Base-by-base conservation (phyloP, 64 coral and sea anemone genomes). In the Montipora efflorescens region DNA sequence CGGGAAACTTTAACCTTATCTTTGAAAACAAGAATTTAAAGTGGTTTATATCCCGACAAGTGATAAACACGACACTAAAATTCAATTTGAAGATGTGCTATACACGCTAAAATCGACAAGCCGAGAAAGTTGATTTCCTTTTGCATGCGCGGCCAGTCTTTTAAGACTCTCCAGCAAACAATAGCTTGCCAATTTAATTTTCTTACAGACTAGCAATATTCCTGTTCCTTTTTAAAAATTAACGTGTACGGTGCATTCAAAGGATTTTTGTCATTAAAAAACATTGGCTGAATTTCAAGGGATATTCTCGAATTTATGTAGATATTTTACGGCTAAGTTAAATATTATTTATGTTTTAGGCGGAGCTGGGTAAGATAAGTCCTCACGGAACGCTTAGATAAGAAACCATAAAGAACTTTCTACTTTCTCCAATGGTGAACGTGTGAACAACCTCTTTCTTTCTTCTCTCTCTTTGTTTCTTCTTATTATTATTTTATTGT, bases 151-250 rank as follows among this genome's bases (percentile, higher is more conserved):
- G 13, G 25, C 14, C 61, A 48, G 62, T 47, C 45, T 67, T 84
- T 44, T 10, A 70, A 68, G 66, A 59, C 5, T 8, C 15, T 47
- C 45, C 53, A 11, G 7, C 11, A 57, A 48, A 69, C 59, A 84
- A 84, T 4, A 47, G 59, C 7, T 69, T 84, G 10, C 53, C 18
- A 45, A 47, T 84, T 49, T 84, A 25, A 47, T 22, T 84, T 67
- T 16, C 47, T 83, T 10, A 84, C 18, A 84, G 28, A 84, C 67
- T 46, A 48, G 62, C 44, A 84, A 84, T 67, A 82, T 62, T 82
- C 23, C n/a, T 83, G 36, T 36, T 59, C 11, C 2, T 20, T 61
- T 83, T 59, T 18, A 47, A 69, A 48, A 84, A 84, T 84, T 84
- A 8, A 84, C 28, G 62, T 48, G 5, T 20, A 59, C 81, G 81